Conservation (phyloP, 1,140 invertebrate genomes). For the Drusus annulatus region DNA sequence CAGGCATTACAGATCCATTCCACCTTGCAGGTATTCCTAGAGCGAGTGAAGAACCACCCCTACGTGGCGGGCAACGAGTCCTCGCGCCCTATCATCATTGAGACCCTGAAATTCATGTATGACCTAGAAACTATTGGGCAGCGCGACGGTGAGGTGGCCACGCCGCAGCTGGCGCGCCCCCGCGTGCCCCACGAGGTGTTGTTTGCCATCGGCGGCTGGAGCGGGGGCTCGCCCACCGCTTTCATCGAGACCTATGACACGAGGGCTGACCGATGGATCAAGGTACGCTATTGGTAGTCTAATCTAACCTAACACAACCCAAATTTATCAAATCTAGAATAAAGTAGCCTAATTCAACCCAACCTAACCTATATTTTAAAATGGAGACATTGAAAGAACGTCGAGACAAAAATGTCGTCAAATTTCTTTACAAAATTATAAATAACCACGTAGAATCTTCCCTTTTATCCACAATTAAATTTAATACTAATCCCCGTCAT, state of each 20-base stretch:
- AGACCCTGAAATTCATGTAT: constrained; percentile 75
- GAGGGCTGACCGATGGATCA: constrained; percentile 78
- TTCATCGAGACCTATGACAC: constrained; percentile 86
- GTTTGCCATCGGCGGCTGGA: constrained; percentile 87
- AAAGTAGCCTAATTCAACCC: too few species aligned
- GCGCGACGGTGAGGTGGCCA: constrained; percentile 73
- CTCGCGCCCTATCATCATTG: constrained; percentile 78
- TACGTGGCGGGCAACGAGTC: constrained; percentile 75
- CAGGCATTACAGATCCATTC: neutral
- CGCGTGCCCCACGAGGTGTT: constrained; percentile 79
- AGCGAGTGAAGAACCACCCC: constrained; percentile 76
- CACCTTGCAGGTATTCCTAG: constrained; percentile 71
- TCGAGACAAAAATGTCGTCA: too few species aligned
- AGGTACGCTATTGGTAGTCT: constrained; percentile 61
- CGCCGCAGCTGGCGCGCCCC: constrained; percentile 75
- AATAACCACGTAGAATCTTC: too few species aligned
- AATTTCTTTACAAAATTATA: too few species aligned
- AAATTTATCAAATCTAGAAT: too few species aligned
- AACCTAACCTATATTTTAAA: too few species aligned
- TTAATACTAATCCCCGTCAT: too few species aligned
- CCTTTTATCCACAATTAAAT: too few species aligned
- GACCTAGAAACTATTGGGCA: constrained; percentile 74
- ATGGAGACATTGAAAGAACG: too few species aligned
- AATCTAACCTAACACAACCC: too few species aligned
- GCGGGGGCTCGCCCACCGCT: constrained; percentile 82